These are phyloP conservation scores for Limnothrissa miodon DNA, from an alignment of 2,113 vertebrate genomes.

Conservation along the genomic window DNA sequence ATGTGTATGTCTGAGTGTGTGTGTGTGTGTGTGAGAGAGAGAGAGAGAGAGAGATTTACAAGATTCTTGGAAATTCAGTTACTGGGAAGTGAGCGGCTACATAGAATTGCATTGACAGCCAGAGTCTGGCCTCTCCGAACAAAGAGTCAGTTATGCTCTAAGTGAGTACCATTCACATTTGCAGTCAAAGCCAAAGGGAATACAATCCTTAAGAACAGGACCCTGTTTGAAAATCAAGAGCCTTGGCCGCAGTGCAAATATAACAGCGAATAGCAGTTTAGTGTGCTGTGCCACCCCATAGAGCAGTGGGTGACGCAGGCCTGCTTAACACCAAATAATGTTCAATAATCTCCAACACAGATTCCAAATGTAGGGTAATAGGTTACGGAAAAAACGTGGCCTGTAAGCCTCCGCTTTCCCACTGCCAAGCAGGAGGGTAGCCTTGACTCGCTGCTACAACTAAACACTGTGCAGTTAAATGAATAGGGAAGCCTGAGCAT, in stretches of 20 bases:
- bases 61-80: slow-evolving; percentile 20
- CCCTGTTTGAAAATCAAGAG: neutral
- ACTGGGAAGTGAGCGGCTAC: neutral
- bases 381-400: neutral
- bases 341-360: neutral
- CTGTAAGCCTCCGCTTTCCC: neutral
- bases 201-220: neutral
- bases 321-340: neutral
- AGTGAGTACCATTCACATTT: neutral
- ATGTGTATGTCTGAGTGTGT: neutral
- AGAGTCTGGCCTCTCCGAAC: neutral
- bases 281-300: too few relatives aligned
- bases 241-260: too few relatives aligned
- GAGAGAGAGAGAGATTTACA: neutral
- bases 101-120: neutral
- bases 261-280: too few relatives aligned
- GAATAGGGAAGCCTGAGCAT: too few relatives aligned
- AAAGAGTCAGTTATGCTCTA: neutral
- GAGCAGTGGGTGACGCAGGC: too few relatives aligned
- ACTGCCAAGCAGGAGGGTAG: neutral
- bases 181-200: neutral
- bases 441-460: too few relatives aligned
- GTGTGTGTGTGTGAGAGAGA: too few relatives aligned
- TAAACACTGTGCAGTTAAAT: neutral
- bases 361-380: neutral